These are phyloP conservation scores for Paraescarpia echinospica DNA, from an alignment of 1,140 invertebrate species.

Conservation along the genomic window DNA sequence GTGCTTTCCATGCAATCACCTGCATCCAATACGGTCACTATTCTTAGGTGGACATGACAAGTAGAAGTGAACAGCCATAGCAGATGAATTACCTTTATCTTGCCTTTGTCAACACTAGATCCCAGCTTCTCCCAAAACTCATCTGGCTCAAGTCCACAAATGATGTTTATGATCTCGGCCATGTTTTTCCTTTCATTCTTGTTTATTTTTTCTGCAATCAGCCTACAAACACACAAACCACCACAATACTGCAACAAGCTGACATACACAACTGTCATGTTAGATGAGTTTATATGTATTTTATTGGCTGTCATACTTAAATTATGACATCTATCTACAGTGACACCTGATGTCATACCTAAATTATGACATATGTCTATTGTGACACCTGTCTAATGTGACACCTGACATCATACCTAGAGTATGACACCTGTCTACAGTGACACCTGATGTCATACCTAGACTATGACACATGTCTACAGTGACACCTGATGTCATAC, in stretches of 20 bases:
- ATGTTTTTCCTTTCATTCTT: slow-evolving; percentile 97
- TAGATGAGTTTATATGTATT: too few relatives aligned
- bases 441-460: too few relatives aligned
- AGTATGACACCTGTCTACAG: not conserved
- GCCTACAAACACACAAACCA: slow-evolving; percentile 55
- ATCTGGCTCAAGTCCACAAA: slow-evolving; percentile 76
- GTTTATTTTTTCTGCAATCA: slow-evolving; percentile 98
- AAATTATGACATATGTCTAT: not conserved
- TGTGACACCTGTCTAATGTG: too few relatives aligned
- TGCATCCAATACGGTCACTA: not conserved
- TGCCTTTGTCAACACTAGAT: slow-evolving; percentile 30
- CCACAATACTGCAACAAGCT: not conserved
- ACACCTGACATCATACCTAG: not conserved
- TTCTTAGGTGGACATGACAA: not conserved
- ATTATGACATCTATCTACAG: too few relatives aligned
- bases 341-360: too few relatives aligned
- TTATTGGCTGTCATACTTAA: too few relatives aligned
- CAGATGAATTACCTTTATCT: slow-evolving; percentile 23
- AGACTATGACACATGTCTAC: too few relatives aligned
- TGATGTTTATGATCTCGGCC: slow-evolving; percentile 84
- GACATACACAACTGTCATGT: not conserved
- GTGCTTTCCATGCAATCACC: not conserved
- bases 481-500: too few relatives aligned
- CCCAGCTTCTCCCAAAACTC: slow-evolving; percentile 75
- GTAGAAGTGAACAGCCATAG: not conserved